Percentiles rank a stretch among this genome's conserved stretches.
Conservation (phyloP, 2,797 vertebrate species). For the Characodon lateralis region DNA sequence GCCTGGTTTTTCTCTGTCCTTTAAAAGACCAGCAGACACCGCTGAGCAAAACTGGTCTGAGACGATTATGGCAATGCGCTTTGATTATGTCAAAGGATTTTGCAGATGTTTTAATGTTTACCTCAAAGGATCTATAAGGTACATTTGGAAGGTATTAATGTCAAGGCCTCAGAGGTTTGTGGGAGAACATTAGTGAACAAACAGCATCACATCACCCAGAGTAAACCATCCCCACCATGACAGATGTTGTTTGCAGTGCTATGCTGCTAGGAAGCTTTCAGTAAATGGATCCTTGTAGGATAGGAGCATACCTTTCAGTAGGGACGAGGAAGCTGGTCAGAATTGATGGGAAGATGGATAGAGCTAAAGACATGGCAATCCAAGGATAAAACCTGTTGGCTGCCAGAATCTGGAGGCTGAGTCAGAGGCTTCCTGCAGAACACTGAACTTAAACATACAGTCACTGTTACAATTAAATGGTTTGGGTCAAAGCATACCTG, state of each 20-base stretch:
- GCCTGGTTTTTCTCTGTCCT: conserved; percentile 37
- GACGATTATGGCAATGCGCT: conserved; percentile 23
- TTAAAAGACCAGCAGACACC: conserved; percentile 34
- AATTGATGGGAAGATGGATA: background rate
- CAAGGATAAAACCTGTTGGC: background rate
- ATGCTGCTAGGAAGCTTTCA: too few species aligned
- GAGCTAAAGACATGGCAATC: background rate
- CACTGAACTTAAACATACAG: too few species aligned
- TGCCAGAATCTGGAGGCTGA: background rate
- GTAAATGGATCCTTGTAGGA: too few species aligned
- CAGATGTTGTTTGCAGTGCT: background rate
- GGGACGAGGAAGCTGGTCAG: background rate
- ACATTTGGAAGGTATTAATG: background rate
- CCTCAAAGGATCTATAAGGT: conserved; percentile 15
- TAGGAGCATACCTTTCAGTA: background rate
- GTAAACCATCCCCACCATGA: background rate
- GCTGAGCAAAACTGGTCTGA: conserved; percentile 33
- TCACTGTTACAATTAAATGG: too few species aligned
- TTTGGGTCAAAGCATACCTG: too few species aligned
- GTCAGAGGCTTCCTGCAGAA: background rate
- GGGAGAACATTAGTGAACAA: background rate
- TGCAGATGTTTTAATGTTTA: conserved; percentile 42
- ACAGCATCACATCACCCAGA: background rate
- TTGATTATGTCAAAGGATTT: conserved; percentile 58
- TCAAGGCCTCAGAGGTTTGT: background rate